A percentile compares a stretch with the other conserved stretches of the same genome.
These are phyloP conservation scores for Hystrix brachyura DNA, from an alignment of 2,113 vertebrate species.

Conservation along the genomic window DNA sequence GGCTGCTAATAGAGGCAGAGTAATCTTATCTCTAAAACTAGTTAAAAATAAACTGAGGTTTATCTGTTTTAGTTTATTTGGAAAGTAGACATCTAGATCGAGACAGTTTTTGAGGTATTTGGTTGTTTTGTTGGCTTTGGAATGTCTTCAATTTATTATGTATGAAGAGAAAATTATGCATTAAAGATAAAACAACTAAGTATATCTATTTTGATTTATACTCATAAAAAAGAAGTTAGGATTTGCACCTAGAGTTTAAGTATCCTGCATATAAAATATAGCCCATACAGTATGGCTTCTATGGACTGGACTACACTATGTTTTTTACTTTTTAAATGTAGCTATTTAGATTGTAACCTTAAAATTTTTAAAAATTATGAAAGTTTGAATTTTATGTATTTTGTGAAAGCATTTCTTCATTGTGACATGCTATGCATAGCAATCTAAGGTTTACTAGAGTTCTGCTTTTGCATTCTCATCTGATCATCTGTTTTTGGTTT, in stretches of 20 bases:
- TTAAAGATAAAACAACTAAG: not conserved
- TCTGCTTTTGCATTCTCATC: conserved; percentile 5
- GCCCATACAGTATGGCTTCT: not conserved
- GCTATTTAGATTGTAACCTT: not conserved
- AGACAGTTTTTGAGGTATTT: not conserved
- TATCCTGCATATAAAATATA: not conserved
- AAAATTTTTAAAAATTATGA: not conserved
- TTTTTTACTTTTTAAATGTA: not conserved
- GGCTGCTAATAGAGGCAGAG: not conserved
- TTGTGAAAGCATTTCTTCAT: conserved; percentile 18
- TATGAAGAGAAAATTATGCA: conserved; percentile 27
- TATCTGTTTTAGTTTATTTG: conserved; percentile 15
- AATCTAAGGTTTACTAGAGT: not conserved
- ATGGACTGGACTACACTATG: not conserved
- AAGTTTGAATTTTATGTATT: conserved; percentile 19
- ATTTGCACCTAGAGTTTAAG: not conserved
- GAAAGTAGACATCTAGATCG: not conserved
- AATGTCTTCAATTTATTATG: conserved; percentile 23
- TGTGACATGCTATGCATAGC: not conserved
- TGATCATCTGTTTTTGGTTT: not conserved
- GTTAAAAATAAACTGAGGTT: not conserved
- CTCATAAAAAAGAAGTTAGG: not conserved
- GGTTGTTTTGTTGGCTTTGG: conserved; percentile 18
- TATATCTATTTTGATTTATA: conserved; percentile 4
- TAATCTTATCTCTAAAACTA: not conserved